Evolutionary conservation across 1,140 invertebrate genomes (phyloP).

Genomic region (Oscheius sp.): DNA sequence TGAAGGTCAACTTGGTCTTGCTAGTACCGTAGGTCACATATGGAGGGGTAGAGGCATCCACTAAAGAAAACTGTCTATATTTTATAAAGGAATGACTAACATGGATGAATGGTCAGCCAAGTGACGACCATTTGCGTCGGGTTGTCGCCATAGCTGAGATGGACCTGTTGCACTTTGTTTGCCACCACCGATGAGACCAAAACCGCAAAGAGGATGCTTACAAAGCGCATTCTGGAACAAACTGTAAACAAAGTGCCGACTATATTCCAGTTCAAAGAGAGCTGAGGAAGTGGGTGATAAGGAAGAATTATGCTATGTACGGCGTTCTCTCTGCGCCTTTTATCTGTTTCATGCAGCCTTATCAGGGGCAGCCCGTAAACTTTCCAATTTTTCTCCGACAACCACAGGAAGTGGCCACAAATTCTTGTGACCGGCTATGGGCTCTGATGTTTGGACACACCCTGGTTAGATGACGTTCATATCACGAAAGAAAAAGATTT

Average conservation of each 20-base stretch:
- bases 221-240: neutral
- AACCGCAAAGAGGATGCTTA: neutral
- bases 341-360: no score
- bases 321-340: no score
- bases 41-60: neutral
- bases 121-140: slow-evolving; percentile 27
- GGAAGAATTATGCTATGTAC: no score
- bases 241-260: no score
- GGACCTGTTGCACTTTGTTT: slow-evolving; percentile 42
- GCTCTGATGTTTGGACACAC: no score
- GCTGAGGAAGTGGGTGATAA: neutral
- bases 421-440: no score
- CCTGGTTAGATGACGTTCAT: no score
- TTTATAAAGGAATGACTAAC: neutral
- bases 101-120: slow-evolving; percentile 35
- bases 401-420: no score
- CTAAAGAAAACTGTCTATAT: neutral
- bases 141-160: slow-evolving; percentile 47
- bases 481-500: neutral
- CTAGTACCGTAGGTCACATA: neutral
- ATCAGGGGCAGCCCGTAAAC: no score
- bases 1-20: neutral
- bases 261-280: neutral
- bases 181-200: neutral
- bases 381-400: no score